phyloP scores from a whole-genome alignment of 2,113 vertebrate genomes.

The Dolichotis patagonum region DNA sequence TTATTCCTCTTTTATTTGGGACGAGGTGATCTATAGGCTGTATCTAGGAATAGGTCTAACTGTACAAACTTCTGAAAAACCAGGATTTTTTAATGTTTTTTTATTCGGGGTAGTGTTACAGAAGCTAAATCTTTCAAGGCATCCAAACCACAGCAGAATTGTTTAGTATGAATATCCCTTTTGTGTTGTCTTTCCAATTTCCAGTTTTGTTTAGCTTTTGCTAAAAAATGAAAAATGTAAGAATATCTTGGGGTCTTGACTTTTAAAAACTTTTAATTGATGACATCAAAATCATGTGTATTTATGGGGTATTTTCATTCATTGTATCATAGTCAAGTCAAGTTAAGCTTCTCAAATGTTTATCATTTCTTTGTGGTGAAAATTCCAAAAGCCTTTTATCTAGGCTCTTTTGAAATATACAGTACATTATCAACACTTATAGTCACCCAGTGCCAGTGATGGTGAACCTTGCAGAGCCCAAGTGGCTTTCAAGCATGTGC shows the following conservation, averaged over 20 bases:
- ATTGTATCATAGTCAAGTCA: neutral
- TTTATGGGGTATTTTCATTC: neutral
- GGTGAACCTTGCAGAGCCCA: neutral
- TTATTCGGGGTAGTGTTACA: neutral
- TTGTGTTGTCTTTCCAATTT: neutral
- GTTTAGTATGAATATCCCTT: neutral
- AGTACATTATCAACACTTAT: too few species aligned
- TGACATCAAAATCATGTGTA: neutral
- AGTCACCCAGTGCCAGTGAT: neutral
- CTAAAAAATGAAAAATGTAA: slow-evolving; percentile 18
- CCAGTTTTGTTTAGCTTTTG: slow-evolving; percentile 38
- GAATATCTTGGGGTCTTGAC: neutral
- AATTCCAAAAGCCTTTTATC: neutral
- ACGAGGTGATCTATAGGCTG: neutral
- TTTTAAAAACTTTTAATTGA: neutral
- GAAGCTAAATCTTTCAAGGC: neutral
- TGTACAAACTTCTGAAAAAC: neutral
- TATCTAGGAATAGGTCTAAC: neutral
- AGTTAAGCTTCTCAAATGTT: neutral
- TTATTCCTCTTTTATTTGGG: slow-evolving; percentile 26
- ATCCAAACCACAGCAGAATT: neutral
- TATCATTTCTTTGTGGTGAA: neutral
- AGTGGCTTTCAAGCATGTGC: neutral
- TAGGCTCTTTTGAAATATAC: neutral
- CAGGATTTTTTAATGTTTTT: neutral